Conservation (phyloP, 2,797 vertebrate genomes). For the Thamnophis elegans region DNA sequence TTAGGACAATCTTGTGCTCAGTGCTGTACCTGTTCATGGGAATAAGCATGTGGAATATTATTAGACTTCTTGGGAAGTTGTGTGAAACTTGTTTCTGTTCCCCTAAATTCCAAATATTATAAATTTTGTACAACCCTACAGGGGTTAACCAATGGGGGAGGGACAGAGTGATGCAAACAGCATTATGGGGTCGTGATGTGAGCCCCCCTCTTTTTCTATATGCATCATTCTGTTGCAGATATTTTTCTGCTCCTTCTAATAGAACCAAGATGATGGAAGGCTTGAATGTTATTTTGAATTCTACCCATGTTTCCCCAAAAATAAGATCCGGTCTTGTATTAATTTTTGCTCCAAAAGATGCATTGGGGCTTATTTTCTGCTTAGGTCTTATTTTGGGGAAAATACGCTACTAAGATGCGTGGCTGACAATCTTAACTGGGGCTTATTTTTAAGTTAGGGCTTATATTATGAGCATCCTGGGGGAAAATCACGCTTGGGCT, state of each 20-base stretch:
- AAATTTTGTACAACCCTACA: neutral
- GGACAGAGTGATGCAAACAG: neutral
- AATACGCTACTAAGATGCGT: too few species aligned
- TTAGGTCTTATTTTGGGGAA: too few species aligned
- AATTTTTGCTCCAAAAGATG: too few species aligned
- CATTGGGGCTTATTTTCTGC: too few species aligned
- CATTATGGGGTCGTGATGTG: neutral
- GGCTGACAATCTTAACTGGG: too few species aligned
- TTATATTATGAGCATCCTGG: too few species aligned
- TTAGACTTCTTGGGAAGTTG: neutral
- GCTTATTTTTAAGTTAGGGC: too few species aligned
- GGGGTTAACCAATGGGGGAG: neutral
- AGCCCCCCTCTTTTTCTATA: neutral
- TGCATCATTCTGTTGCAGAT: neutral
- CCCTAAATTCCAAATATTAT: neutral
- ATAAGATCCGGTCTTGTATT: too few species aligned
- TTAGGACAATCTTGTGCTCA: neutral
- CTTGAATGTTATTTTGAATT: neutral
- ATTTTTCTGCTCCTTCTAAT: neutral
- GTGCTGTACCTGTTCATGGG: fast-evolving
- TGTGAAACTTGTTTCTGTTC: neutral
- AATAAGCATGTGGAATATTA: neutral
- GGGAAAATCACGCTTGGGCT: too few species aligned
- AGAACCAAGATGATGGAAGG: neutral
- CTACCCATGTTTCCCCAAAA: neutral